These are phyloP conservation scores for Vannuccia rotundouncinata DNA, from an alignment of 2,888 invertebrate genomes.

Conservation along the genomic window DNA sequence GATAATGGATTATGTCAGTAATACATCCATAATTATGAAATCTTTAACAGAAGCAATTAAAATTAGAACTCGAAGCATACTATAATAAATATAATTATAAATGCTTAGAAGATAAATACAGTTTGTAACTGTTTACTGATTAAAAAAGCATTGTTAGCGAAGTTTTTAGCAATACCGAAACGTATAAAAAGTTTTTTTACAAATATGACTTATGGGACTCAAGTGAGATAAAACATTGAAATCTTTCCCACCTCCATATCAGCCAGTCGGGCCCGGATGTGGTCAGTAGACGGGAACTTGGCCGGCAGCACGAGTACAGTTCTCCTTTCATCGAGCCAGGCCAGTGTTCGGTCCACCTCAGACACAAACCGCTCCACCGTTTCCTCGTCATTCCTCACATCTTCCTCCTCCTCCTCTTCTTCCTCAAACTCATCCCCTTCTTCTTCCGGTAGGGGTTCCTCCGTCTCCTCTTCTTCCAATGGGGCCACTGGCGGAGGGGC, in stretches of 20 bases:
- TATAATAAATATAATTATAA: no score
- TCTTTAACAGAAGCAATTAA: no score
- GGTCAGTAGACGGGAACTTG: background rate
- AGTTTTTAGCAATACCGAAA: no score
- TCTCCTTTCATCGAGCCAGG: background rate
- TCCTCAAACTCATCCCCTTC: background rate
- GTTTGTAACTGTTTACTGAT: no score
- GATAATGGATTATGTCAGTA: no score
- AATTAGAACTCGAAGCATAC: no score
- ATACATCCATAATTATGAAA: no score
- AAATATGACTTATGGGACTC: no score
- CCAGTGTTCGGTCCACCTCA: conserved; percentile 1
- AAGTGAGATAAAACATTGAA: no score
- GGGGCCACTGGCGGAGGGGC: background rate
- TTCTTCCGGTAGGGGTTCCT: background rate
- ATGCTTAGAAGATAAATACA: no score
- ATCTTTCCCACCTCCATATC: conserved; percentile 3
- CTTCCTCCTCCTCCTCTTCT: background rate
- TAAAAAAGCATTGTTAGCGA: no score
- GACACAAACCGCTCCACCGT: background rate
- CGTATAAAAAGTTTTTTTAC: no score
- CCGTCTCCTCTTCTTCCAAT: background rate
- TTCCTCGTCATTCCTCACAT: background rate
- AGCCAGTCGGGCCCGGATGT: background rate
- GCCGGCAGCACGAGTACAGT: background rate